Base-by-base conservation (phyloP, 2,888 invertebrate genomes). In the Sarcophaga carnaria region DNA sequence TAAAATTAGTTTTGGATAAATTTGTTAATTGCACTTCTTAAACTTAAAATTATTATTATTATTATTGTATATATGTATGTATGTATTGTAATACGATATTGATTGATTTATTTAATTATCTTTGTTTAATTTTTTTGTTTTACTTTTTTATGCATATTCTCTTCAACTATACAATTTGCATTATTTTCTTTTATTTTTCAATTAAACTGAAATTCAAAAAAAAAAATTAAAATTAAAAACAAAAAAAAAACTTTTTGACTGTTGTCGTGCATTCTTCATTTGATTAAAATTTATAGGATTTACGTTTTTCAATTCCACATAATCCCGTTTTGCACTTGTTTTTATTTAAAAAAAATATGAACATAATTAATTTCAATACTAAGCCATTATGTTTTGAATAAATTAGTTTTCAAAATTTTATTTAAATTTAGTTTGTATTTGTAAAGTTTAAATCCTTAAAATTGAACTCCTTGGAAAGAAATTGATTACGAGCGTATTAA, bases 1-100 rank as follows among this genome's bases (percentile, higher is more conserved):
- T 87, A 92, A 93, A 93, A 93, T 93, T 91, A 92, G 87, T 92
- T 92, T 54, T 93, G 92, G 90, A 90, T 89, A 90, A 90, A 88
- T 86, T 85, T 82, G 72, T 84, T 80, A 74, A 69, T 83, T 88
- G 86, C 88, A 88, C 81, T 88, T 59, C 80, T 91, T 91, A 88
- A 88, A 90, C 86, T 90, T 90, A 90, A 88, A 90, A 54, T 74
- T 80, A 78, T 88, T 85, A 64, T 81, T 20, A 45, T 72, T 64
- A 76, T 37, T 37, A 37, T 37, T 37, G 3, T 82, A 5, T 27
- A 27, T 4, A 27, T 37, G 37, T 37, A 27, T 37, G 37, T 37
- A 37, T 37, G 10, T 8, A 37, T 37, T 37, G 37, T 37, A 37
- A 37, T 37, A 37, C 37, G 8, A 37, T 37, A 37, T 37, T 37